Evolutionary conservation across 2,888 invertebrate species (phyloP).

Genomic region (Ormyrus rosae): DNA sequence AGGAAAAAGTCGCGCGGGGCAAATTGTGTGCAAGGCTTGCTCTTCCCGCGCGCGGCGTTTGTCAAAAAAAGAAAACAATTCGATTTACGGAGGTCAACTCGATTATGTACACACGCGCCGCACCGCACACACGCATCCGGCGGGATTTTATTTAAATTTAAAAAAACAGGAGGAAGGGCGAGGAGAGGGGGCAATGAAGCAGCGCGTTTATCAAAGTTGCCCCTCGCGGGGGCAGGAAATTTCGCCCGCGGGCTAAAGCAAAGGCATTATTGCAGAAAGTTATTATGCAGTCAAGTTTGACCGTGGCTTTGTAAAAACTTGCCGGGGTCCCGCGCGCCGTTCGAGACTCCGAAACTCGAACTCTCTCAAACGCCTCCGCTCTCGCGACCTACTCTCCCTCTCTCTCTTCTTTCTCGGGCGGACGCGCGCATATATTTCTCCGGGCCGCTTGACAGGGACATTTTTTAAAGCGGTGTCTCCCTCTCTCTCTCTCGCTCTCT

Average conservation of each 20-base stretch:
- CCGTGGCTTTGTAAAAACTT: constrained; percentile 39
- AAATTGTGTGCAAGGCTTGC: constrained; percentile 24
- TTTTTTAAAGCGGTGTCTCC: constrained; percentile 44
- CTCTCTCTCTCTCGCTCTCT: background rate
- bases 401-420: constrained; percentile 12
- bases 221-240: constrained; percentile 20
- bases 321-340: background rate
- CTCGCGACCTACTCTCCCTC: constrained; percentile 40
- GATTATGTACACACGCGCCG: background rate
- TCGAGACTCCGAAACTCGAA: constrained; percentile 43
- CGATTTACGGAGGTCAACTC: background rate
- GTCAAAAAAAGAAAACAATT: background rate
- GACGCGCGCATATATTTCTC: constrained; percentile 42
- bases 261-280: constrained; percentile 46
- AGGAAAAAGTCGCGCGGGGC: constrained; percentile 10
- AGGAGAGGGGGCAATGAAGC: constrained; percentile 17
- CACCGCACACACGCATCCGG: background rate
- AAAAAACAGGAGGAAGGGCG: too few relatives aligned
- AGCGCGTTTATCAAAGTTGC: constrained; percentile 17
- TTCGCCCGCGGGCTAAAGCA: constrained; percentile 26
- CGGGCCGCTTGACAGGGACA: constrained; percentile 44
- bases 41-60: constrained; percentile 7
- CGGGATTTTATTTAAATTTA: too few relatives aligned
- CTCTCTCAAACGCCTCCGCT: constrained; percentile 9
- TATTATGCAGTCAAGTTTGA: constrained; percentile 47